Percentiles rank a stretch among this genome's conserved stretches.
These are phyloP conservation scores for Oryctolagus cuniculus DNA, from an alignment of 2,113 vertebrate species.

Conservation along the genomic window mOryCun1.1 NC_091432.1:114554001-114554500, in stretches of 20 bases:
- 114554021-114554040: conserved; percentile 87
- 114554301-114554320: conserved; percentile 64
- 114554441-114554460: conserved; percentile 49
- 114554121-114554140: neutral
- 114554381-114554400: conserved; percentile 98
- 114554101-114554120: conserved; percentile 26
- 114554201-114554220: conserved; percentile 75
- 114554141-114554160: conserved; percentile 65
- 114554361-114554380: conserved; percentile 96
- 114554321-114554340: conserved; percentile 79
- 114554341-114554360: conserved; percentile 93
- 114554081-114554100: conserved; percentile 60
- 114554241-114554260: conserved; percentile 74
- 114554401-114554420: conserved; percentile 95
- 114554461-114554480: conserved; percentile 87
- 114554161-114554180: conserved; percentile 86
- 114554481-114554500: conserved; percentile 93
- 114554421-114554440: conserved; percentile 88
- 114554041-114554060: conserved; percentile 63
- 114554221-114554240: conserved; percentile 77
- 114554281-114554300: conserved; percentile 61
- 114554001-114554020: conserved; percentile 88
- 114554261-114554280: conserved; percentile 87
- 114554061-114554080: conserved; percentile 71
- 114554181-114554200: conserved; percentile 86